Conservation (phyloP, 2,113 vertebrate species). For the Morphnarchus princeps region DNA sequence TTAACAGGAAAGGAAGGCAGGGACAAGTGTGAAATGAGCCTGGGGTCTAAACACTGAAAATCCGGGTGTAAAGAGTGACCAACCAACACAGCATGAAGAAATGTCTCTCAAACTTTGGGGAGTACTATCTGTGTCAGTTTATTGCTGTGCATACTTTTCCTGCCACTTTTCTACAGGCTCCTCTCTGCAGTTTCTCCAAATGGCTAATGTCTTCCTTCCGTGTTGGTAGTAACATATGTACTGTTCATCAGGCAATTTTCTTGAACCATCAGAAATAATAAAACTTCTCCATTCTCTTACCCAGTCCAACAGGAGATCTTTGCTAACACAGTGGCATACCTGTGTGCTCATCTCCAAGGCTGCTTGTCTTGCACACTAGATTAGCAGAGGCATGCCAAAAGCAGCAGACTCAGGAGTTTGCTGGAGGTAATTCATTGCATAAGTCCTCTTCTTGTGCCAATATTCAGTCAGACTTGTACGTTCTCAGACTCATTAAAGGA, state of each 20-base stretch:
- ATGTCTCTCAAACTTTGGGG: background rate
- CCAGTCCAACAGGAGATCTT: background rate
- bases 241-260: background rate
- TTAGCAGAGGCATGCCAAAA: background rate
- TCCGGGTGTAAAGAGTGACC: background rate
- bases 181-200: background rate
- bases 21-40: background rate
- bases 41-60: background rate
- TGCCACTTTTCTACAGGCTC: background rate
- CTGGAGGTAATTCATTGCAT: background rate
- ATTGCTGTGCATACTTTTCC: background rate
- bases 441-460: background rate
- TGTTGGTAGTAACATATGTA: rapidly evolving
- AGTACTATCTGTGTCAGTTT: background rate
- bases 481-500: background rate
- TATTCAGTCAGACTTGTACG: background rate
- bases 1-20: background rate
- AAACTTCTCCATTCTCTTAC: background rate
- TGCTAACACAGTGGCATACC: background rate
- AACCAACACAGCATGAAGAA: background rate
- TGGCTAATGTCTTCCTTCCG: background rate
- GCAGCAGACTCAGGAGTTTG: background rate
- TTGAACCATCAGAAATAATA: background rate
- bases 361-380: background rate
- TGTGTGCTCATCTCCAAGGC: background rate